A percentile compares a stretch with the other conserved stretches of the same genome.
These are phyloP conservation scores for Drosophila barbarae DNA, from an alignment of 2,888 invertebrate genomes.

Conservation along the genomic window DNA sequence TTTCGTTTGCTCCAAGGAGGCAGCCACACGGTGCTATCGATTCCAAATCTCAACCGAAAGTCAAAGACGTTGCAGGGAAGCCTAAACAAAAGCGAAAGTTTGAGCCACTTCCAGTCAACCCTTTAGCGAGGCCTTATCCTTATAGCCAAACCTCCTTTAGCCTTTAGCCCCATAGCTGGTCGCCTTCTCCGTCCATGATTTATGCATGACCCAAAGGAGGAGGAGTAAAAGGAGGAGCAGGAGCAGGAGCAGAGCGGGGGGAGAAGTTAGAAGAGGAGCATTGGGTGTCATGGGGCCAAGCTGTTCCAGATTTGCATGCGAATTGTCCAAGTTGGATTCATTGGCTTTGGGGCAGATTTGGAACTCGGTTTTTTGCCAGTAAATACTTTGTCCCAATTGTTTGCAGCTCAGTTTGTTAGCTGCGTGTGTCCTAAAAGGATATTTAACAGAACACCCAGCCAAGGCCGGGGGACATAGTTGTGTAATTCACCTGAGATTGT, in stretches of 20 bases:
- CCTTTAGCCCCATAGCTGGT: slow-evolving; percentile 14
- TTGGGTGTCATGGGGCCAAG: slow-evolving; percentile 18
- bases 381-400: slow-evolving; percentile 28
- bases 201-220: slow-evolving; percentile 52
- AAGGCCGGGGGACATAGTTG: background rate
- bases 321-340: slow-evolving; percentile 46
- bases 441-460: background rate
- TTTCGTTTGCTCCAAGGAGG: slow-evolving; percentile 19
- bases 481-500: too few relatives aligned
- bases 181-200: slow-evolving; percentile 51
- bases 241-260: too few relatives aligned
- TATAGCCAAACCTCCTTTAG: slow-evolving; percentile 5
- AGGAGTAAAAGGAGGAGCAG: background rate
- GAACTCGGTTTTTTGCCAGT: slow-evolving; percentile 18
- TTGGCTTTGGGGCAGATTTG: slow-evolving; percentile 31
- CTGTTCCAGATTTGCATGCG: slow-evolving; percentile 59
- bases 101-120: slow-evolving; percentile 63
- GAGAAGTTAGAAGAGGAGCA: too few relatives aligned
- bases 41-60: slow-evolving; percentile 57
- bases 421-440: background rate
- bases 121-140: slow-evolving; percentile 44
- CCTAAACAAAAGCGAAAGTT: slow-evolving; percentile 63
- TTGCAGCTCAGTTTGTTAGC: background rate
- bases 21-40: slow-evolving; percentile 52
- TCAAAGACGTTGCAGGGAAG: slow-evolving; percentile 27